Evolutionary conservation across 2,113 vertebrate genomes (phyloP).

Genomic region (Sigmodon hispidus): DNA sequence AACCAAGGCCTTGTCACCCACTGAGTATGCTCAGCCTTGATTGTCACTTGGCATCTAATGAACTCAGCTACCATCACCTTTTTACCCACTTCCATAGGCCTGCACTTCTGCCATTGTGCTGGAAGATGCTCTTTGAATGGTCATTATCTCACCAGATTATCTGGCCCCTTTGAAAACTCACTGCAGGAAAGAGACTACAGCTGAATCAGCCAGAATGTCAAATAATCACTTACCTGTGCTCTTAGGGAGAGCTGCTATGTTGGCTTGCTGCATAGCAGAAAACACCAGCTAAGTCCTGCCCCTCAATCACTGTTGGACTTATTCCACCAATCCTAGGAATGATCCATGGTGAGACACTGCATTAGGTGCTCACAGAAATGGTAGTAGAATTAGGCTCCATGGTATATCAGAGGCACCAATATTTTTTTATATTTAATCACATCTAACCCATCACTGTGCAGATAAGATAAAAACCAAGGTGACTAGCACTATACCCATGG

Average conservation of each 20-base stretch:
- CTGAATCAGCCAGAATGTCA: not conserved
- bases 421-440: not conserved
- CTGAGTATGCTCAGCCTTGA: conserved; percentile 65
- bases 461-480: not conserved
- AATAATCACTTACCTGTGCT: not conserved
- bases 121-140: conserved; percentile 71
- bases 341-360: not conserved
- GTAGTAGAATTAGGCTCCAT: not conserved
- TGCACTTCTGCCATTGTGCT: conserved; percentile 70
- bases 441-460: not conserved
- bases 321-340: not conserved
- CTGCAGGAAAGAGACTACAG: conserved; percentile 53
- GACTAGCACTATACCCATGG: not conserved
- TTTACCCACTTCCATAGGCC: conserved; percentile 63
- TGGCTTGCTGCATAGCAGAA: not conserved
- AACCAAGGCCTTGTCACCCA: conserved; percentile 30
- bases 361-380: not conserved
- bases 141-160: conserved; percentile 63
- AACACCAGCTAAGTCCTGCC: not conserved
- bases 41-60: conserved; percentile 82
- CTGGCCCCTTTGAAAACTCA: conserved; percentile 76
- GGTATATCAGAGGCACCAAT: not conserved
- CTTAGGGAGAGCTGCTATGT: not conserved
- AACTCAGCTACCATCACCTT: conserved; percentile 78
- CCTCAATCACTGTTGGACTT: not conserved